A percentile compares a stretch with the other conserved stretches of the same genome.
These are phyloP conservation scores for Rotaria sp. DNA, from an alignment of 2,888 invertebrate species.

Conservation along the genomic window DNA sequence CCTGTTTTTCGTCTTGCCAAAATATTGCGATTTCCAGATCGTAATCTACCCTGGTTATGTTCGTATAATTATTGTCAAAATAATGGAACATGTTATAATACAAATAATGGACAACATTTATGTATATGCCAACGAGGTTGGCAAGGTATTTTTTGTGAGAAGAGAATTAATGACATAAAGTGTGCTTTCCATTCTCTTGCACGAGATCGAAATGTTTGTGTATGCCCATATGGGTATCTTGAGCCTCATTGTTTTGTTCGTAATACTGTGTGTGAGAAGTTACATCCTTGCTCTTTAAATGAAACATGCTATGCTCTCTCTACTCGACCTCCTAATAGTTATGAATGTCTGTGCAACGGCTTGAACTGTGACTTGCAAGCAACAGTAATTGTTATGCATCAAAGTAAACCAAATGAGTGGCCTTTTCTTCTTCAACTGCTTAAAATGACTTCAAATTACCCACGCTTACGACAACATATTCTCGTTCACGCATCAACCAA, in stretches of 20 bases:
- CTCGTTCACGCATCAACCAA: background rate
- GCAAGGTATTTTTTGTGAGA: background rate
- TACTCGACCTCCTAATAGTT: background rate
- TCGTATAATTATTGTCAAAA: background rate
- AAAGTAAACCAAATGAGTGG: no score
- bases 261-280: no score
- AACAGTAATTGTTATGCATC: no score
- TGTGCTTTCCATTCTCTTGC: no score
- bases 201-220: no score
- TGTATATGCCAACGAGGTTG: background rate
- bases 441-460: background rate
- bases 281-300: background rate
- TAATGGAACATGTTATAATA: background rate
- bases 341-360: background rate
- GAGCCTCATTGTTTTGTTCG: no score
- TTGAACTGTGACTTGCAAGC: background rate
- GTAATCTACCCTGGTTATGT: background rate
- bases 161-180: no score
- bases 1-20: background rate
- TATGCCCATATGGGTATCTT: no score
- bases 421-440: background rate
- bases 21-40: background rate
- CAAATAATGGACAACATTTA: background rate
- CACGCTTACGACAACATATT: background rate
- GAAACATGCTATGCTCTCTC: background rate